Evolutionary conservation across 2,888 invertebrate genomes (phyloP).

Genomic region (Slavum lentiscoides): DNA sequence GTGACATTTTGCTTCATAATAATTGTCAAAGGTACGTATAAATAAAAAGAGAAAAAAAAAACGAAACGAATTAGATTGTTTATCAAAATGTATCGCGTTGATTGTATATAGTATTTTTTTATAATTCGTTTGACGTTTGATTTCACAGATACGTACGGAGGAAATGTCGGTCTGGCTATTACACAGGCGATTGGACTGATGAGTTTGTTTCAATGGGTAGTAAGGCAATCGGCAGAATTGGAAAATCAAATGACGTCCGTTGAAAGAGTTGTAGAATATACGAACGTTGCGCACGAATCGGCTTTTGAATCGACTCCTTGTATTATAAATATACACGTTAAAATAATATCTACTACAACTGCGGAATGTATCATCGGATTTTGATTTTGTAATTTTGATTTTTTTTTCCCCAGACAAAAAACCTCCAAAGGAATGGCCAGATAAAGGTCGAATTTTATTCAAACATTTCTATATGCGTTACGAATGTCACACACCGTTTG

Average conservation of each 20-base stretch:
- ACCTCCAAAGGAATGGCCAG: constrained; percentile 72
- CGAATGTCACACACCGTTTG: constrained; percentile 70
- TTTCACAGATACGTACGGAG: constrained; percentile 61
- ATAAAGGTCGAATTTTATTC: constrained; percentile 71
- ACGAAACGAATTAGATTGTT: not conserved
- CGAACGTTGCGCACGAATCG: constrained; percentile 68
- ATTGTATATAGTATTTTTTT: no score
- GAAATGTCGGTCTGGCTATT: constrained; percentile 77
- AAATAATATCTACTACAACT: not conserved
- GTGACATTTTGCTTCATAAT: constrained; percentile 86
- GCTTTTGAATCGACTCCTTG: constrained; percentile 57
- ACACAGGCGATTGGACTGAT: constrained; percentile 78
- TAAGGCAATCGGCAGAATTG: constrained; percentile 87
- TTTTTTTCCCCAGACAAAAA: constrained; percentile 3
- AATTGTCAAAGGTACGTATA: constrained; percentile 54
- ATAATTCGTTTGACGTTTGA: not conserved
- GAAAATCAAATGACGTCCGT: constrained; percentile 89
- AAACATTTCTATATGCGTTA: constrained; percentile 74
- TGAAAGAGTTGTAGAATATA: constrained; percentile 84
- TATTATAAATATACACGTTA: constrained; percentile 18
- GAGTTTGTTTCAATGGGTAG: constrained; percentile 85
- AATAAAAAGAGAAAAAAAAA: not conserved
- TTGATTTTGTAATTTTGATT: not conserved
- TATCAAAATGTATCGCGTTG: no score
- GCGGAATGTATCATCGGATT: not conserved